Percentiles rank a stretch among this genome's conserved stretches.
These are phyloP conservation scores for Manis crassicaudata DNA, from an alignment of 2,797 vertebrate species.

Conservation along the genomic window DNA sequence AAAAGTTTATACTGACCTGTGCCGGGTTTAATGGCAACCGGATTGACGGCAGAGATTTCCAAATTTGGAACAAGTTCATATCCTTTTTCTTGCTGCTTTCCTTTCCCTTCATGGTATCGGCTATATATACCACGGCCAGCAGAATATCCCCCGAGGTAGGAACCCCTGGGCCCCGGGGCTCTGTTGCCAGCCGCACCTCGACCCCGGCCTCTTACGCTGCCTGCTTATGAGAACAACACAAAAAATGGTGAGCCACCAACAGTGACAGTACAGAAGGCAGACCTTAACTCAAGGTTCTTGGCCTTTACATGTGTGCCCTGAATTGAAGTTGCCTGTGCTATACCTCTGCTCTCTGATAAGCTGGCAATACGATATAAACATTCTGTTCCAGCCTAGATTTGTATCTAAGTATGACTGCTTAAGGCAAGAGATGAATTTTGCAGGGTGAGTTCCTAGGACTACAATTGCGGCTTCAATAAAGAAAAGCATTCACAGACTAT, in stretches of 20 bases:
- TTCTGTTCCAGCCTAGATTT: background rate
- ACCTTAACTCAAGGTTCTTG: accelerated
- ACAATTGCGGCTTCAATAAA: background rate
- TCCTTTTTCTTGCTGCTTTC: conserved; percentile 96
- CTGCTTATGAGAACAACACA: conserved; percentile 96
- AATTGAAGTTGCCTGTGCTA: background rate
- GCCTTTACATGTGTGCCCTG: accelerated
- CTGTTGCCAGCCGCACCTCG: conserved; percentile 95
- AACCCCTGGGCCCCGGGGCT: conserved; percentile 95
- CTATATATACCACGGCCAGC: conserved; percentile 99
- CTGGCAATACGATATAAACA: background rate
- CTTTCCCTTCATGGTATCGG: conserved; percentile 99
- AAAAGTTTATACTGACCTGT: conserved; percentile 93
- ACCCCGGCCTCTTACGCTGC: conserved; percentile 98
- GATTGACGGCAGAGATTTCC: conserved; percentile 96
- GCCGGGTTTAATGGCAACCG: conserved; percentile 96
- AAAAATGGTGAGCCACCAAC: conserved; percentile 75
- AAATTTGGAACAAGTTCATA: conserved; percentile 96
- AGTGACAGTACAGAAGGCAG: background rate
- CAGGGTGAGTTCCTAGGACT: background rate
- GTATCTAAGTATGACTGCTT: background rate
- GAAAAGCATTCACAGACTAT: background rate
- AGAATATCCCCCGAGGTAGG: conserved; percentile 99
- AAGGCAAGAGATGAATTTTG: background rate
- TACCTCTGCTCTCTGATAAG: background rate